These are phyloP conservation scores for Xylophagus ater DNA, from an alignment of 2,888 invertebrate genomes.

Conservation along the genomic window DNA sequence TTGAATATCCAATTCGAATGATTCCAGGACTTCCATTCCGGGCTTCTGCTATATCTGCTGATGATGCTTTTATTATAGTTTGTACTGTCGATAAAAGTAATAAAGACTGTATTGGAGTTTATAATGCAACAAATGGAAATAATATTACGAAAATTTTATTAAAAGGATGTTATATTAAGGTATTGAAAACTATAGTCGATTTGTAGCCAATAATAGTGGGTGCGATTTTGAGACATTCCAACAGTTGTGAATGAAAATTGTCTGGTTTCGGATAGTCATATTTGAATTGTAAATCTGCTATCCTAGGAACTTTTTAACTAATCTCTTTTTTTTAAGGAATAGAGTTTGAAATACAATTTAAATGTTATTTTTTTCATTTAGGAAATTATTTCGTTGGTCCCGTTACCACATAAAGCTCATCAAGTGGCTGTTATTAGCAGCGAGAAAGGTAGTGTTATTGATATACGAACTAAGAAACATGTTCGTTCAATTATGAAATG, in stretches of 20 bases:
- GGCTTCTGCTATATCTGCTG: conserved; percentile 68
- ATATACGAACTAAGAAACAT: conserved; percentile 78
- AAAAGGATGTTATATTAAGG: conserved; percentile 46
- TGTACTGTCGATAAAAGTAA: conserved; percentile 73
- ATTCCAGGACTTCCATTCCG: conserved; percentile 60
- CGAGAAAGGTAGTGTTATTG: conserved; percentile 83
- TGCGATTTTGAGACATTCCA: background rate
- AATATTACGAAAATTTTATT: conserved; percentile 41
- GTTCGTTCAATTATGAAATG: conserved; percentile 81
- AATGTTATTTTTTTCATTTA: conserved; percentile 12
- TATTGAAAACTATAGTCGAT: no score
- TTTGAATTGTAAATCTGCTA: no score
- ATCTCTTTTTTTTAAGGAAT: no score
- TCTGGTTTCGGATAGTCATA: no score
- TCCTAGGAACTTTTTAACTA: no score
- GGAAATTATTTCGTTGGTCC: conserved; percentile 63
- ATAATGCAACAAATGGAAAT: conserved; percentile 70
- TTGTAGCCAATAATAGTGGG: background rate
- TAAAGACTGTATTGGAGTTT: conserved; percentile 71
- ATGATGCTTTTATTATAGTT: conserved; percentile 64
- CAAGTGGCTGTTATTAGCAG: conserved; percentile 81
- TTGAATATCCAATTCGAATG: conserved; percentile 70
- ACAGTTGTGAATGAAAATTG: background rate
- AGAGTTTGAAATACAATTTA: background rate
- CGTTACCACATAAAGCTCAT: conserved; percentile 73